Evolutionary conservation across 2,113 vertebrate genomes (phyloP).

Genomic region (Gallinago media): DNA sequence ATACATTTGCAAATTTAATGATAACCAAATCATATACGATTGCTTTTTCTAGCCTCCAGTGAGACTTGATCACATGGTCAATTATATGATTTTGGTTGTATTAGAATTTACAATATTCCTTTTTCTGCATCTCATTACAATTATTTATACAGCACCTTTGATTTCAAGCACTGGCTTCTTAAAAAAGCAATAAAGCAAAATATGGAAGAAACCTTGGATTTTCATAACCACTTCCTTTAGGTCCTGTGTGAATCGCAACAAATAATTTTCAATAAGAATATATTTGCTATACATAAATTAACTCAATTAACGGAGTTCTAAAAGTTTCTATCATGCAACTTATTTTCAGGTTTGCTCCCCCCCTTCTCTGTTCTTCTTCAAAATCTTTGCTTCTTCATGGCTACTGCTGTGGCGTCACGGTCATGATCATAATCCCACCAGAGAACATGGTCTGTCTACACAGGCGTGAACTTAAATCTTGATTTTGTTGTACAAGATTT

Average conservation of each 20-base stretch:
- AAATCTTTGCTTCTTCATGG: neutral
- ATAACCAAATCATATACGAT: neutral
- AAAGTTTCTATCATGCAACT: neutral
- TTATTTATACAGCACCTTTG: neutral
- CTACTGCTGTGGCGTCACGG: neutral
- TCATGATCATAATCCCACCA: neutral
- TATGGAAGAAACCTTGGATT: neutral
- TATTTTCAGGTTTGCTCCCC: neutral
- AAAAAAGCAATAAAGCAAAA: neutral
- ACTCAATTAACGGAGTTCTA: neutral
- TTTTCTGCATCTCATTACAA: neutral
- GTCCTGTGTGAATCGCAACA: neutral
- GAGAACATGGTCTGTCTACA: neutral
- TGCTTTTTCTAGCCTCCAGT: neutral
- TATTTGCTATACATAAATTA: neutral
- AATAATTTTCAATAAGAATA: neutral
- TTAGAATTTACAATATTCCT: neutral
- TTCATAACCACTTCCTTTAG: neutral
- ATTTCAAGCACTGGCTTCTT: neutral
- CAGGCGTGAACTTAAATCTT: neutral
- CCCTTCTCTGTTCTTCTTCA: neutral
- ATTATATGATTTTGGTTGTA: neutral
- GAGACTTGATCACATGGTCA: neutral
- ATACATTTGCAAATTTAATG: conserved; percentile 1
- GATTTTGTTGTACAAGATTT: neutral